These are phyloP conservation scores for Drosophila arawakana DNA, from an alignment of 1,140 invertebrate species.

Conservation along the genomic window DNA sequence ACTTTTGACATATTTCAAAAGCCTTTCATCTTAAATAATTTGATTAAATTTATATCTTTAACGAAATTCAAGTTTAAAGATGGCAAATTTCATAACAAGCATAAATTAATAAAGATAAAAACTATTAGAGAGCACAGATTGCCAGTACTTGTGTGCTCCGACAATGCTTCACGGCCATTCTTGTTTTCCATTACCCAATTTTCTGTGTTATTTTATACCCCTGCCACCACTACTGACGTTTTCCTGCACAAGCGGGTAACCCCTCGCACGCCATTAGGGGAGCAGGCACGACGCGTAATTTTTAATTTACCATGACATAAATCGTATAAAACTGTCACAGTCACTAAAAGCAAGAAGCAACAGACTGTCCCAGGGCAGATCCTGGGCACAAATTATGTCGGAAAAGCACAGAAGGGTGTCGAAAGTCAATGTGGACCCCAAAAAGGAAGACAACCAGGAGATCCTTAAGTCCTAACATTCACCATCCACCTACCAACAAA, in stretches of 20 bases:
- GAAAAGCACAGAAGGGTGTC: constrained; percentile 73
- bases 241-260: constrained; percentile 1
- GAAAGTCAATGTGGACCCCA: constrained; percentile 60
- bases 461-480: constrained; percentile 1
- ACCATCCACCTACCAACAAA: constrained; percentile 1
- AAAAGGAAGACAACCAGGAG: constrained; percentile 12
- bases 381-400: constrained; percentile 70
- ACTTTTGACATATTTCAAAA: too few species aligned
- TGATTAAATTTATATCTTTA: too few species aligned
- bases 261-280: constrained; percentile 26
- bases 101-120: constrained; percentile 13
- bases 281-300: constrained; percentile 67
- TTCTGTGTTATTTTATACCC: constrained; percentile 26
- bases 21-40: too few species aligned
- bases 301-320: constrained; percentile 82
- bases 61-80: too few species aligned
- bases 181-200: constrained; percentile 39
- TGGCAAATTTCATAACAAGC: too few species aligned
- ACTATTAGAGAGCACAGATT: constrained; percentile 38
- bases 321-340: constrained; percentile 82
- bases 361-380: constrained; percentile 53
- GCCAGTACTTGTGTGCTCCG: constrained; percentile 19
- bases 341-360: constrained; percentile 79
- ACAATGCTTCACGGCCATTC: too few species aligned
- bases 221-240: background rate